Conservation (phyloP, 2,113 vertebrate species). For the Salvator merianae region DNA sequence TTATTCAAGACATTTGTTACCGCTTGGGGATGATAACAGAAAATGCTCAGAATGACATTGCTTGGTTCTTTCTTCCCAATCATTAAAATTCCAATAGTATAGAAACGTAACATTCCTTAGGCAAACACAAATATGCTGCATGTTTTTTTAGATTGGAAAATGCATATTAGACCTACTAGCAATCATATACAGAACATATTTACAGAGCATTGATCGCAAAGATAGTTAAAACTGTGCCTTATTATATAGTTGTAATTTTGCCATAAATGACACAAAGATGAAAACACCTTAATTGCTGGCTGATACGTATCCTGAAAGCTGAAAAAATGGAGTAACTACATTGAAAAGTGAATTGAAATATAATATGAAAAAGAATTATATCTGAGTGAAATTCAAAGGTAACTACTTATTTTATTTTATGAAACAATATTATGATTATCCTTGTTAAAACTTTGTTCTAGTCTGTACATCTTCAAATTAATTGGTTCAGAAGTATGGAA, state of each 20-base stretch:
- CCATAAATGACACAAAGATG: conserved; percentile 84
- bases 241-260: conserved; percentile 85
- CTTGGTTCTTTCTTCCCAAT: conserved; percentile 76
- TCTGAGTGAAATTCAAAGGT: conserved; percentile 29
- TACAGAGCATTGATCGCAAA: conserved; percentile 90
- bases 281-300: conserved; percentile 94
- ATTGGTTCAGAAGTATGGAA: conserved; percentile 55
- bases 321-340: conserved; percentile 63
- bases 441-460: conserved; percentile 28
- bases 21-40: conserved; percentile 72
- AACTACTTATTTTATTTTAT: conserved; percentile 47
- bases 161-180: conserved; percentile 95
- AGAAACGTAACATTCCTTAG: conserved; percentile 81
- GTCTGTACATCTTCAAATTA: conserved; percentile 49
- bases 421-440: conserved; percentile 35
- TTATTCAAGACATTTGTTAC: conserved; percentile 65
- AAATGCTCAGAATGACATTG: conserved; percentile 74
- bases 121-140: conserved; percentile 90
- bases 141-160: conserved; percentile 92
- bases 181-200: conserved; percentile 98
- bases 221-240: conserved; percentile 86
- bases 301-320: conserved; percentile 70
- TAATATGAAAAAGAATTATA: conserved; percentile 35
- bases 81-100: conserved; percentile 71
- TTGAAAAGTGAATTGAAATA: conserved; percentile 36